Conservation (phyloP, 2,888 invertebrate species). For the Malthinus flaveolus region DNA sequence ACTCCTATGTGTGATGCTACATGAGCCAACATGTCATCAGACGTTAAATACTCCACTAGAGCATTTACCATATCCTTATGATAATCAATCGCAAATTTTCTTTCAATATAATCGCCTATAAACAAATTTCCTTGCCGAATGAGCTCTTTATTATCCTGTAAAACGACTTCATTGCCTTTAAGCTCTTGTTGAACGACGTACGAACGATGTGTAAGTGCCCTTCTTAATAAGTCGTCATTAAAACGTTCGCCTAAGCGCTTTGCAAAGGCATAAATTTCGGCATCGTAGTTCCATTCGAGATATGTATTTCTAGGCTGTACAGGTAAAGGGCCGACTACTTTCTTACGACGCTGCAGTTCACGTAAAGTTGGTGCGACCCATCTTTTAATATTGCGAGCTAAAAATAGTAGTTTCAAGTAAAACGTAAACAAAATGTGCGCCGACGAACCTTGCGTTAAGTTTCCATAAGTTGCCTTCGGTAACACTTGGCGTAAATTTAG, state of each 20-base stretch:
- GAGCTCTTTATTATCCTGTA: conserved; percentile 71
- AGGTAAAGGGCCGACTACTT: conserved; percentile 62
- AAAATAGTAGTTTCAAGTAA: not conserved
- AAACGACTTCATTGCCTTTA: conserved; percentile 57
- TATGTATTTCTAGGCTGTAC: conserved; percentile 63
- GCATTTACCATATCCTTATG: conserved; percentile 76
- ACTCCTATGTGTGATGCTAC: conserved; percentile 78
- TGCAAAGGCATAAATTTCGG: conserved; percentile 87
- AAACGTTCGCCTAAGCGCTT: conserved; percentile 85
- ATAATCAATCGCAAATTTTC: conserved; percentile 69
- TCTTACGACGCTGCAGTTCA: conserved; percentile 63
- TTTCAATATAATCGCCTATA: conserved; percentile 66
- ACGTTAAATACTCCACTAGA: conserved; percentile 67
- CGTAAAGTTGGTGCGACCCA: conserved; percentile 72
- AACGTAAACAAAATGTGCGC: not conserved
- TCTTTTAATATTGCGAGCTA: conserved; percentile 50
- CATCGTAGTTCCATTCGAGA: conserved; percentile 85
- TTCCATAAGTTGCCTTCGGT: no score
- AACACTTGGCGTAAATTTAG: no score
- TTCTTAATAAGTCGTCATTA: conserved; percentile 66
- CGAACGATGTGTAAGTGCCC: conserved; percentile 79
- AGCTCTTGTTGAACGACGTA: conserved; percentile 73
- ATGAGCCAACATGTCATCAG: conserved; percentile 68
- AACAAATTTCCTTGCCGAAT: conserved; percentile 69
- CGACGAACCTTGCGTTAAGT: no score